A percentile compares a stretch with the other conserved stretches of the same genome.
phyloP scores from a whole-genome alignment of 2,113 vertebrate species.

The Phoxinus phoxinus region DNA sequence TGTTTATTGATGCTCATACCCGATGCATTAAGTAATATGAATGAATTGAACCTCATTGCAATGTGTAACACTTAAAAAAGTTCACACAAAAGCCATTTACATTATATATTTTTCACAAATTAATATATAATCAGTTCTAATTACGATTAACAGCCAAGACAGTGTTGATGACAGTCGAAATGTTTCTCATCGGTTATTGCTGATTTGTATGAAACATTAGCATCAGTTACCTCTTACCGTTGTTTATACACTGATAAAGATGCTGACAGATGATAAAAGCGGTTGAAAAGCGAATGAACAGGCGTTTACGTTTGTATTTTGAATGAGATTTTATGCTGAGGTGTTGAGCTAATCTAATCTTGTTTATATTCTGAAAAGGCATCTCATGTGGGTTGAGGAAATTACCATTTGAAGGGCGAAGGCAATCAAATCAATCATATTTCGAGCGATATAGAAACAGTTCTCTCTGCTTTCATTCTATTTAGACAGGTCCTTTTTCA shows the following conservation, averaged over 20 bases:
- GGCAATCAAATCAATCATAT: conserved; percentile 16
- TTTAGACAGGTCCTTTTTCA: conserved; percentile 39
- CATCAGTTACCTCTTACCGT: not conserved
- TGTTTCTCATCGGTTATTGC: not conserved
- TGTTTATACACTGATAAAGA: conserved; percentile 32
- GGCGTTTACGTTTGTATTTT: conserved; percentile 24
- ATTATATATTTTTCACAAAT: not conserved
- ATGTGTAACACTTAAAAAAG: not conserved
- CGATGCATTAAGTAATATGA: not conserved
- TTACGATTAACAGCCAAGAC: not conserved
- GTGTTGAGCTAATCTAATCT: conserved; percentile 48
- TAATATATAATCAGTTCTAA: not conserved
- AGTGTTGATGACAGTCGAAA: not conserved
- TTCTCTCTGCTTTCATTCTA: not conserved
- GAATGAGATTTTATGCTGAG: conserved; percentile 8
- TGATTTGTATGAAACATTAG: conserved; percentile 1
- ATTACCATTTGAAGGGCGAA: conserved; percentile 7
- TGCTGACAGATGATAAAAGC: conserved; percentile 24
- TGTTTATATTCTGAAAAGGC: conserved; percentile 24
- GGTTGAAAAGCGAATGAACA: conserved; percentile 28
- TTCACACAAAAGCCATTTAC: not conserved
- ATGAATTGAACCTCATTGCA: not conserved
- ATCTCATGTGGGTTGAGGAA: conserved; percentile 17
- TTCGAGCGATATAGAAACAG: not conserved
- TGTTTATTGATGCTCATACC: not conserved